Conservation (phyloP, 2,797 vertebrate species). For the Hypotaenidia philippensis region DNA sequence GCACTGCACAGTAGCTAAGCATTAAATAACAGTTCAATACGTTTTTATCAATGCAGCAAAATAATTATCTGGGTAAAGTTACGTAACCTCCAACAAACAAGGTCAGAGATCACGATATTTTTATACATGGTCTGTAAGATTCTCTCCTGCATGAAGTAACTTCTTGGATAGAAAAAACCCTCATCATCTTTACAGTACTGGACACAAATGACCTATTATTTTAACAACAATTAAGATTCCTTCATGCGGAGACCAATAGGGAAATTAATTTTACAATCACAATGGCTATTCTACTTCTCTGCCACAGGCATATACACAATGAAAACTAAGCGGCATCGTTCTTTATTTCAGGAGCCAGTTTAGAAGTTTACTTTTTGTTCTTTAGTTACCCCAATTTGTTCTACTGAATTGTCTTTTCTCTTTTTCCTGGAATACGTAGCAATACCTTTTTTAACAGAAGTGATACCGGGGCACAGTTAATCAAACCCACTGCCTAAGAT, state of each 20-base stretch:
- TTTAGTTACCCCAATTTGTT: not conserved
- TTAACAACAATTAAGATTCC: not conserved
- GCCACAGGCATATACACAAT: not conserved
- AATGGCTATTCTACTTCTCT: not conserved
- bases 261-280: not conserved
- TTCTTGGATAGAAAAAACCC: not conserved
- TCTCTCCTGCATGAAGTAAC: not conserved
- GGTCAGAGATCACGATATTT: not conserved
- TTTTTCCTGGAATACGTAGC: not conserved
- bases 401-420: not conserved
- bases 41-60: constrained; percentile 23
- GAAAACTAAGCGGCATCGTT: not conserved
- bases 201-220: not conserved
- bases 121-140: not conserved
- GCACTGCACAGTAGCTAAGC: not conserved
- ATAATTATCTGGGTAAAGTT: constrained; percentile 8
- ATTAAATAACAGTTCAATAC: constrained; percentile 4
- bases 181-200: not conserved
- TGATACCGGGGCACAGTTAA: not conserved
- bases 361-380: not conserved
- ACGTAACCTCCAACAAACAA: not conserved
- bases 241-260: not conserved
- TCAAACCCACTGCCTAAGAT: not conserved
- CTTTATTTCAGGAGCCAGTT: not conserved
- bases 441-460: not conserved